Percentiles rank a stretch among this genome's conserved stretches.
Evolutionary conservation across 2,797 vertebrate species (phyloP).

Genomic region (Pangasius djambal): DNA sequence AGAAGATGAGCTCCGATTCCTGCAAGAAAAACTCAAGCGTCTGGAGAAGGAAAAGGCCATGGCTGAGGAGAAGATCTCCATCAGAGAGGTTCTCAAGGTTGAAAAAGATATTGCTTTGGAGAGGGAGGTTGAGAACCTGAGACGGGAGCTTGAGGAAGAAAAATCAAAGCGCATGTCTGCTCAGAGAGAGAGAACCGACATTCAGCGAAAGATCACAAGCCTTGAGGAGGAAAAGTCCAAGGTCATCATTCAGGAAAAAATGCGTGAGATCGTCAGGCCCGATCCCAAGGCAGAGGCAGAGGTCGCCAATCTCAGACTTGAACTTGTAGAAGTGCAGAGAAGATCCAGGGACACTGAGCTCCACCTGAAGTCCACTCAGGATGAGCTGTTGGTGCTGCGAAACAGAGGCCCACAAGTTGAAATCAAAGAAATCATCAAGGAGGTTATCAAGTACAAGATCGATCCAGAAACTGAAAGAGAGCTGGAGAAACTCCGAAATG

Average conservation of each 20-base stretch:
- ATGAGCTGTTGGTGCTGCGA: conserved; percentile 80
- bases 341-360: conserved; percentile 82
- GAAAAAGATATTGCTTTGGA: conserved; percentile 87
- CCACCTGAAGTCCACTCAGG: conserved; percentile 82
- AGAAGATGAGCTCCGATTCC: conserved; percentile 89
- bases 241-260: conserved; percentile 91
- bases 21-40: conserved; percentile 86
- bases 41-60: conserved; percentile 92
- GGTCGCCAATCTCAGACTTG: conserved; percentile 91
- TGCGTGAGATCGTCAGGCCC: conserved; percentile 92
- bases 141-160: conserved; percentile 87
- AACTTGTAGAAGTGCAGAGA: conserved; percentile 91
- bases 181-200: conserved; percentile 84
- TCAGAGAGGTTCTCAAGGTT: conserved; percentile 96
- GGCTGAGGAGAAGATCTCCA: conserved; percentile 92
- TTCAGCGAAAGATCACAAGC: conserved; percentile 86
- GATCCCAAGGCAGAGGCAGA: conserved; percentile 95
- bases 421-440: conserved; percentile 91
- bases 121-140: conserved; percentile 87
- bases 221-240: conserved; percentile 91
- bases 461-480: conserved; percentile 92
- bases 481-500: conserved; percentile 88
- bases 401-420: conserved; percentile 90
- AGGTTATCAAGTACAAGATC: conserved; percentile 94
- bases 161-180: conserved; percentile 80